These are phyloP conservation scores for Drosophila navojoa DNA, from an alignment of 1,140 invertebrate species.

Conservation along the genomic window DNA sequence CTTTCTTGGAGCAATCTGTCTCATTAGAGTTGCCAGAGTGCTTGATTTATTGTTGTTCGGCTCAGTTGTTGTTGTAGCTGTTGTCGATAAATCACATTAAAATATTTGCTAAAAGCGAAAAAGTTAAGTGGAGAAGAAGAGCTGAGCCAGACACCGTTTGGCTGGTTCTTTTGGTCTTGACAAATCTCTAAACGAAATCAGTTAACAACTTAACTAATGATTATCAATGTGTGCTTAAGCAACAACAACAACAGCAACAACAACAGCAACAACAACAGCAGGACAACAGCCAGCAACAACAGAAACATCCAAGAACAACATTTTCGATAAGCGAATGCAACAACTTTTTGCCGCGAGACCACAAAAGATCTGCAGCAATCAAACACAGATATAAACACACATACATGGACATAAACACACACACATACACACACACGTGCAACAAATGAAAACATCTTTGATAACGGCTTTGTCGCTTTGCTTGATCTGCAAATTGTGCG, in stretches of 20 bases:
- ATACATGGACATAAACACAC: constrained; percentile 1
- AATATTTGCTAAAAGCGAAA: constrained; percentile 61
- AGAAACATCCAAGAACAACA: constrained; percentile 6
- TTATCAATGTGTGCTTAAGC: constrained; percentile 74
- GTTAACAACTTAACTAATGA: constrained; percentile 82
- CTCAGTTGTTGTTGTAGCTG: constrained; percentile 27
- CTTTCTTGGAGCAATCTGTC: constrained; percentile 62
- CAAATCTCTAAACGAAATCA: constrained; percentile 78
- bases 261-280: constrained; percentile 27
- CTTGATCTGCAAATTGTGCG: constrained; percentile 59
- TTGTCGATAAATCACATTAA: constrained; percentile 75
- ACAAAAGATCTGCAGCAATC: constrained; percentile 28
- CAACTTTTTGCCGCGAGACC: constrained; percentile 27
- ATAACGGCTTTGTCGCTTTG: constrained; percentile 65
- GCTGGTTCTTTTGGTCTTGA: constrained; percentile 38
- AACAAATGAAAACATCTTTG: constrained; percentile 63
- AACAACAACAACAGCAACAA: constrained; percentile 39
- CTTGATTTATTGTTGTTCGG: constrained; percentile 66
- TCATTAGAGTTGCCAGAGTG: constrained; percentile 70
- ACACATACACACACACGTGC: neutral
- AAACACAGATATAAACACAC: constrained; percentile 18
- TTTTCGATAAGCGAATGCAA: constrained; percentile 43
- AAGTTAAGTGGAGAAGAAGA: neutral
- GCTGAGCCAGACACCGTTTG: constrained; percentile 1
- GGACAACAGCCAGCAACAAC: constrained; percentile 10